These are phyloP conservation scores for Eclectus roratus DNA, from an alignment of 2,113 vertebrate species.

Conservation along the genomic window DNA sequence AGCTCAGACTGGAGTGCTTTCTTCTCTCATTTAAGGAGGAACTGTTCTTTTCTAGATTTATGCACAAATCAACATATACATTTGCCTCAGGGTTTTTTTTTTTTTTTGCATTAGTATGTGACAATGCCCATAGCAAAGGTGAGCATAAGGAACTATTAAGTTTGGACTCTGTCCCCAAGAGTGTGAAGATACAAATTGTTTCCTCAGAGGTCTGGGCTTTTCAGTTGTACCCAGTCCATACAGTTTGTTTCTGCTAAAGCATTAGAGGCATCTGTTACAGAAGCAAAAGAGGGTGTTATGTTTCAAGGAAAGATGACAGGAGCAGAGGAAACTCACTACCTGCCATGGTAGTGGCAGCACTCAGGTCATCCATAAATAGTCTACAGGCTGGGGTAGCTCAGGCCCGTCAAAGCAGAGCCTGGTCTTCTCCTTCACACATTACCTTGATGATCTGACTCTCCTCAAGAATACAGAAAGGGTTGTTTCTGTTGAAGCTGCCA, in stretches of 20 bases:
- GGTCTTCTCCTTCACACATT: background rate
- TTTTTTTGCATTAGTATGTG: background rate
- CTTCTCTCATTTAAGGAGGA: background rate
- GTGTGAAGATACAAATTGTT: background rate
- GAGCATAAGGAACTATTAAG: background rate
- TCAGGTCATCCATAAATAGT: background rate
- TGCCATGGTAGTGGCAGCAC: background rate
- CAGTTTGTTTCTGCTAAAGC: background rate
- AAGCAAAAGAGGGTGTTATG: background rate
- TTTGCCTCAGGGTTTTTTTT: background rate
- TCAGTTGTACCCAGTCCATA: background rate
- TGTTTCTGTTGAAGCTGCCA: background rate
- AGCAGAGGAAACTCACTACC: background rate
- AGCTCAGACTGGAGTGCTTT: background rate
- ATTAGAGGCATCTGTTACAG: background rate
- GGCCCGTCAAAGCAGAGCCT: background rate
- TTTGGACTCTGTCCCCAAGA: background rate
- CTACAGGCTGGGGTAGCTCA: background rate
- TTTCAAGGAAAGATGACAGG: background rate
- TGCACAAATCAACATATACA: background rate
- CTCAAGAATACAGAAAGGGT: background rate
- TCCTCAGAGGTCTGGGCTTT: background rate
- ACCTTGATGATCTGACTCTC: background rate
- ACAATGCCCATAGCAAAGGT: background rate
- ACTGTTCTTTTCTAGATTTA: background rate